phyloP scores from a whole-genome alignment of 2,797 vertebrate genomes.

The Varecia variegata region DNA sequence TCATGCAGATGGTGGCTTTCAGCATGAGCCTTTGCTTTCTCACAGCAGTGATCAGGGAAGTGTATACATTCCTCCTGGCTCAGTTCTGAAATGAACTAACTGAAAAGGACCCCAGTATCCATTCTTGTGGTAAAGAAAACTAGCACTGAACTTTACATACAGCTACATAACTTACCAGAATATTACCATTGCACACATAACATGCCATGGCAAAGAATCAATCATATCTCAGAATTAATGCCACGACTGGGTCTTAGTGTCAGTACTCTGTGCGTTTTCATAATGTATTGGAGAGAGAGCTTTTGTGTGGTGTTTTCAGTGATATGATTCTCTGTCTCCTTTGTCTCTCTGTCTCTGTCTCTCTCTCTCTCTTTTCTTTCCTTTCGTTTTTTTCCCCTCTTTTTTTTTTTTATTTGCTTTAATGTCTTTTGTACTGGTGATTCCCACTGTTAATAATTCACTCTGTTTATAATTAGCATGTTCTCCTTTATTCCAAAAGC shows the following conservation, averaged over 20 bases:
- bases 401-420: neutral
- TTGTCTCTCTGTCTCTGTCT: neutral
- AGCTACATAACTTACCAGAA: neutral
- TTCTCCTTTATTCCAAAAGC: constrained; percentile 36
- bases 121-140: neutral
- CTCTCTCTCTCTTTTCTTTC: neutral
- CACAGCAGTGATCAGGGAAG: neutral
- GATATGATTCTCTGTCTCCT: fast-evolving
- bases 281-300: neutral
- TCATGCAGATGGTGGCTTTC: neutral
- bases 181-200: neutral
- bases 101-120: neutral
- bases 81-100: neutral
- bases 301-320: neutral
- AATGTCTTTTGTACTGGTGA: neutral
- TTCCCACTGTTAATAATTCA: neutral
- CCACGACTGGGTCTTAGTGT: neutral
- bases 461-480: neutral
- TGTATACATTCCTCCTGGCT: neutral
- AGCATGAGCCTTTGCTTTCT: neutral
- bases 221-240: neutral
- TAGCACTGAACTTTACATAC: neutral
- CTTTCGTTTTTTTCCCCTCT: neutral
- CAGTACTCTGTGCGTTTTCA: neutral
- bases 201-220: neutral